These are phyloP conservation scores for Caradrina kadenii DNA, from an alignment of 2,888 invertebrate species.

Conservation along the genomic window DNA sequence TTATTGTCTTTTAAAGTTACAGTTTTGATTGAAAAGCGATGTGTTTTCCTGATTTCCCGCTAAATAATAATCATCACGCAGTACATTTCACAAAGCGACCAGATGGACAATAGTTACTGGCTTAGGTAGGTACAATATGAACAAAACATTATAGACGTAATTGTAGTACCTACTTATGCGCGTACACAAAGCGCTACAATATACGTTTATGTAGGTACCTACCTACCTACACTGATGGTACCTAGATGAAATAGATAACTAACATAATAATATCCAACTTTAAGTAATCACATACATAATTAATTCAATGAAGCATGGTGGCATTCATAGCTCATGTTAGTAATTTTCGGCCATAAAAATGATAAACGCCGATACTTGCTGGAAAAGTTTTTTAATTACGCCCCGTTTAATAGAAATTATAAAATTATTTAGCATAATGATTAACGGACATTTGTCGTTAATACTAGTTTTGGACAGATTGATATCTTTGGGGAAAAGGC, in stretches of 20 bases:
- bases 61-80: conserved; percentile 25
- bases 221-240: conserved; percentile 15
- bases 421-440: conserved; percentile 28
- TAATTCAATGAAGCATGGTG: conserved; percentile 39
- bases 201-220: conserved; percentile 4
- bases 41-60: conserved; percentile 15
- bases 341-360: conserved; percentile 54
- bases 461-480: conserved; percentile 3
- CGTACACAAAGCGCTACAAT: conserved; percentile 27
- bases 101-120: conserved; percentile 52
- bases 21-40: conserved; percentile 12
- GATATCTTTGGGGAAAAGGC: too few species aligned
- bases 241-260: neutral
- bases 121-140: conserved; percentile 24
- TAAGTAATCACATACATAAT: conserved; percentile 36
- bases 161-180: conserved; percentile 43
- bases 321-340: conserved; percentile 32
- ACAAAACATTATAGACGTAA: conserved; percentile 66
- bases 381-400: conserved; percentile 34
- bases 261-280: conserved; percentile 5
- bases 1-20: conserved; percentile 2
- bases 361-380: conserved; percentile 30
- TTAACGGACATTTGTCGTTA: conserved; percentile 8
- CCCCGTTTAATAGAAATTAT: conserved; percentile 31
- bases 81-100: conserved; percentile 50